Percentiles rank a stretch among this genome's conserved stretches.
phyloP scores from a whole-genome alignment of 2,113 vertebrate species.

The Leptosomus discolor region DNA sequence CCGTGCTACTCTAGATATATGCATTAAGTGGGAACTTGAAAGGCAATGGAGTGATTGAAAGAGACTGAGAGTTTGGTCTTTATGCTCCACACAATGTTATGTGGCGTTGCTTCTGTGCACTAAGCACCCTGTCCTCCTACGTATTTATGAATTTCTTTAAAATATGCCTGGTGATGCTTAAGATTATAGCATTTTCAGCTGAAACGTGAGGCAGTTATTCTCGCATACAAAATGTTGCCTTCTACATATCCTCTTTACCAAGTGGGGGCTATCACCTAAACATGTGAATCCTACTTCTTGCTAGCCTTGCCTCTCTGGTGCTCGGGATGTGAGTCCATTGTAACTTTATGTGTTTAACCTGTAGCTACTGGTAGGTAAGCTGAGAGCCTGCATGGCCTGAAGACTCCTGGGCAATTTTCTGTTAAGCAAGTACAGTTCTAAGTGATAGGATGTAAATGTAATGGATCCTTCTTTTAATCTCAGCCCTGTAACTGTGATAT shows the following conservation, averaged over 20 bases:
- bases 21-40: neutral
- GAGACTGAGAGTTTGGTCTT: neutral
- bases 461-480: neutral
- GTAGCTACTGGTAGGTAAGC: neutral
- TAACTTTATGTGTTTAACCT: neutral
- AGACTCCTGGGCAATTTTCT: neutral
- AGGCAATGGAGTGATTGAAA: neutral
- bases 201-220: neutral
- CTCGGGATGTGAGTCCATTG: neutral
- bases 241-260: neutral
- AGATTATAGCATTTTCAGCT: neutral
- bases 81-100: neutral
- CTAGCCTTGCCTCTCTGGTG: neutral
- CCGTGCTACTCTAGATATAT: neutral
- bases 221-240: neutral
- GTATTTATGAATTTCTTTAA: neutral
- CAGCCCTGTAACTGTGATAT: neutral
- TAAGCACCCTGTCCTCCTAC: neutral
- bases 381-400: neutral
- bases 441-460: neutral
- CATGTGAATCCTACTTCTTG: neutral
- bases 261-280: neutral
- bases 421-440: neutral
- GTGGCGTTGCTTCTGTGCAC: neutral
- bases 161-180: neutral